Base-by-base conservation (phyloP, 2,113 vertebrate genomes). In the Danionella cerebrum region DNA sequence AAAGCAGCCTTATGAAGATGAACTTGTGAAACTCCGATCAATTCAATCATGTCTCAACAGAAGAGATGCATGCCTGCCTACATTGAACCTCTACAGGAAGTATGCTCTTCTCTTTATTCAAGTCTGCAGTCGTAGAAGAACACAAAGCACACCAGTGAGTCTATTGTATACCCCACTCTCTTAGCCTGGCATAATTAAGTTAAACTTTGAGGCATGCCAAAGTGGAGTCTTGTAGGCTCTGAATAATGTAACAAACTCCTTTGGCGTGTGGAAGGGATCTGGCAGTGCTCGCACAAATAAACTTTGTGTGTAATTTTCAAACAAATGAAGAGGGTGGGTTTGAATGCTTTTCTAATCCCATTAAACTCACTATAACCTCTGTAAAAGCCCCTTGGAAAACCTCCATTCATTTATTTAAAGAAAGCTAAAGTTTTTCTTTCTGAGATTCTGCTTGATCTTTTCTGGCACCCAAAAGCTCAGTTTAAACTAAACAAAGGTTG, bases 141-240 rank as follows among this genome's bases (percentile, higher is more conserved):
- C 42, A n/a, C 24, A 29, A n/a, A n/a, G n/a, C 57, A 24, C 45
- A 52, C 45, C 45, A 36, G 9, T 42, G n/a, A 59, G 38, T 51
- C 53, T 54, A 69, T 62, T 65, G 60, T 19, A 42, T 52, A 14
- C 47, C 39, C 21, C 31, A 36, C 57, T 36, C 42, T 55, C 52
- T 36, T 70, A 58, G 68, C 63, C 27, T 66, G 31, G 38, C 18
- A 63, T 75, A 75, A 71, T 71, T 60, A 33, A 63, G 64, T 57
- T 68, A 71, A 44, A 47, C 54, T 67, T 60, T 69, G 53, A 66
- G 39, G 58, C 48, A 25, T 65, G 54, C 50, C 58, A 65, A 71
- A 71, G 50, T 16, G 44, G 44, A 69, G 44, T 52, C 25, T 73
- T 64, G 62, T 21, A 45, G 57, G 52, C 22, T 24, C 44, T 74